Conservation (phyloP, 2,113 vertebrate species). For the Ameiurus melas region DNA sequence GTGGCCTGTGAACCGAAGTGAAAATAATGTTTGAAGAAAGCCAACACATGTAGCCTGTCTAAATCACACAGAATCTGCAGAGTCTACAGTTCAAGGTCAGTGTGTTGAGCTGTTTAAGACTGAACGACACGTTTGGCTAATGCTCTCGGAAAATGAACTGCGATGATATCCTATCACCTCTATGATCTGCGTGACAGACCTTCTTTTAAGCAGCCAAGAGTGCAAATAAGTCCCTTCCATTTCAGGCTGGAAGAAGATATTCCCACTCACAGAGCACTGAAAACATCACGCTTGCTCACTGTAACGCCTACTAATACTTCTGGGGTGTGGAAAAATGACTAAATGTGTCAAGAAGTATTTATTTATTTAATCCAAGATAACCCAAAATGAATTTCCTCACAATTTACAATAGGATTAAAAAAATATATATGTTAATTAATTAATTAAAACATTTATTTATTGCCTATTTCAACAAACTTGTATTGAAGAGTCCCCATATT, state of each 20-base stretch:
- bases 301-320: background rate
- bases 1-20: conserved; percentile 11
- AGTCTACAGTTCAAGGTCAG: conserved; percentile 35
- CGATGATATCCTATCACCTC: conserved; percentile 10
- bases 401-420: too few species aligned
- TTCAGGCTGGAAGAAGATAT: background rate
- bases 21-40: background rate
- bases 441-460: background rate
- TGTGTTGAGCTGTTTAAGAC: conserved; percentile 39
- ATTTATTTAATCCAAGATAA: background rate
- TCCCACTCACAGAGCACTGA: background rate
- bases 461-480: background rate
- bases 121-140: background rate
- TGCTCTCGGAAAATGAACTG: conserved; percentile 28
- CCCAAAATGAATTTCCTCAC: background rate
- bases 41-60: background rate
- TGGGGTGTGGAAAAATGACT: background rate
- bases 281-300: background rate
- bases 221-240: background rate
- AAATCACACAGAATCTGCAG: background rate
- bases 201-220: conserved; percentile 16
- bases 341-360: background rate
- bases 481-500: background rate
- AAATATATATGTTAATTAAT: too few species aligned
- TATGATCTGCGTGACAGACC: background rate